Evolutionary conservation across 2,888 invertebrate species (phyloP), one percentile per base, ranked within the genome.

Genomic region (Lacanobia wlatinum): DNA sequence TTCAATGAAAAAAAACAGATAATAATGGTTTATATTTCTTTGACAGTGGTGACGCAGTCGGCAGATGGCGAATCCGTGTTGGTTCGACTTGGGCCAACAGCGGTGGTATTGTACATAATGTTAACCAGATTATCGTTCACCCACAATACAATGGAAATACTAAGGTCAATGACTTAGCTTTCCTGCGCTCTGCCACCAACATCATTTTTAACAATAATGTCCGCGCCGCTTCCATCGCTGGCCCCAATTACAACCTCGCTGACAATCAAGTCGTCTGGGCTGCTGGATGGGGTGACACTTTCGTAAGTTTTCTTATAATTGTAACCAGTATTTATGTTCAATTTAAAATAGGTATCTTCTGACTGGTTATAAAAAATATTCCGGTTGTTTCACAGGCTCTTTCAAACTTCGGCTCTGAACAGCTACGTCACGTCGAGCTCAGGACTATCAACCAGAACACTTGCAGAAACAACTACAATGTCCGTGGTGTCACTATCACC

Each of bases 281-380:
- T 34, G 80, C 88, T 34, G 92, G 92, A 74, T 92, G 92, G 92
- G 92, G 93, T 4, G 59, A 77, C 12, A 86, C 74, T 43, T 81
- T 78, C 14, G 90, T 91, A 80, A 87, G 88, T 87, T 53, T 53
- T 34, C 61, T 61, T 3, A 40, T 40, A 34, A 34, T 34, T 34
- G 9, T 40, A 40, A 40, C 40, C 40, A 40, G 40, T 10, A 40
- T 40, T 40, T 40, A 38, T 38, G 1, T 40, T 10, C 9, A 40
- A 9, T 40, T 40, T 40, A 40, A 40, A 9, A 40, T 40, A n/a
- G n/a, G n/a, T n/a, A 1, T 40, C 8, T 40, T 40, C 40, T 40
- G 9, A 53, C 23, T 53, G 12, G 56, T 16, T 59, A 0, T 5
- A 5, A 34, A 5, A 34, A 34, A 34, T 34, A 34, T 5, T 34